A percentile compares a stretch with the other conserved stretches of the same genome.
These are phyloP conservation scores for Callaeas wilsoni DNA, from an alignment of 2,113 vertebrate genomes.

Conservation along the genomic window DNA sequence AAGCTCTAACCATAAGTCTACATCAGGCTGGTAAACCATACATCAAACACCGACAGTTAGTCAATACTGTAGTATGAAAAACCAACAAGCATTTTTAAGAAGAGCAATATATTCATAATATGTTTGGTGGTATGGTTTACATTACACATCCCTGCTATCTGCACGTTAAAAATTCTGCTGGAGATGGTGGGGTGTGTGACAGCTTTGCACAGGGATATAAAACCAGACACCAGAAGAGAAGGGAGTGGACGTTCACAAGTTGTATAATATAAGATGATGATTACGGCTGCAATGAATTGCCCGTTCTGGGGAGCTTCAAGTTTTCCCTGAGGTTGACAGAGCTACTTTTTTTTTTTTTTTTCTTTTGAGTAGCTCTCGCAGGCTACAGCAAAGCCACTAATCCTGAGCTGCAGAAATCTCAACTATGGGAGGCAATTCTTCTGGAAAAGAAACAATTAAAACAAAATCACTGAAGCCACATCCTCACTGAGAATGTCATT, in stretches of 20 bases:
- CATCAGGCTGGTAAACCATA: constrained; percentile 84
- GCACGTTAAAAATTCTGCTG: constrained; percentile 27
- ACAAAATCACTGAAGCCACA: constrained; percentile 42
- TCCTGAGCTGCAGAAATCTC: constrained; percentile 35
- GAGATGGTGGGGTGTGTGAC: constrained; percentile 28
- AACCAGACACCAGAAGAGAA: constrained; percentile 25
- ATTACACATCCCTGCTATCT: constrained; percentile 62
- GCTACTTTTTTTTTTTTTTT: not conserved
- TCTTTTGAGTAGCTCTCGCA: not conserved
- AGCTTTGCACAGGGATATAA: constrained; percentile 29
- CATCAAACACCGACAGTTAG: constrained; percentile 92
- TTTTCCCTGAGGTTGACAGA: not conserved
- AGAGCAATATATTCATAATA: constrained; percentile 85
- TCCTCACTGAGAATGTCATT: constrained; percentile 43
- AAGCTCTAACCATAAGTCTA: constrained; percentile 93
- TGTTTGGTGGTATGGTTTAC: constrained; percentile 68
- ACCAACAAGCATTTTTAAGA: constrained; percentile 88
- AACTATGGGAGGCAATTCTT: constrained; percentile 16
- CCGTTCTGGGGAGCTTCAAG: not conserved
- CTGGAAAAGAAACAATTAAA: constrained; percentile 53
- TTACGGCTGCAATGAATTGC: constrained; percentile 29
- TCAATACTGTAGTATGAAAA: constrained; percentile 92
- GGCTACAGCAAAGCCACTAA: constrained; percentile 19
- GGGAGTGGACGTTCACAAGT: constrained; percentile 11
- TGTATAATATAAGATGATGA: constrained; percentile 34